Evolutionary conservation across 2,113 vertebrate genomes (phyloP), one percentile per base, ranked within the genome.

Genomic region (Polypterus senegalus): DNA sequence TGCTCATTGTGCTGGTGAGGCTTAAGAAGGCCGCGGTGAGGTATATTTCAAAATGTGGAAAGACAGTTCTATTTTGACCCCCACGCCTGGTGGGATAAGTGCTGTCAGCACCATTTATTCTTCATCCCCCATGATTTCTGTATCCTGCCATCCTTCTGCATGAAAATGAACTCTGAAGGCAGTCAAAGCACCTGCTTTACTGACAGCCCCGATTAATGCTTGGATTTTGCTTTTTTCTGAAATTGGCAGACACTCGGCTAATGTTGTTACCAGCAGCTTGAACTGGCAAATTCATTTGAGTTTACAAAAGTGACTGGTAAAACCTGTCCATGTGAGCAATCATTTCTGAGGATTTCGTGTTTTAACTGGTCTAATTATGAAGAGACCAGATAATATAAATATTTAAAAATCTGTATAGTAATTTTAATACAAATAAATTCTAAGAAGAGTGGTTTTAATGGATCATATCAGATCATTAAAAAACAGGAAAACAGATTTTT

Each of bases 171-270:
- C 73, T 73, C 66, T 67, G 74, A 75, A 82, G 68, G 72, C 82
- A 74, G 74, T 82, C 77, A 77, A 82, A 83, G 83, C 85, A 86
- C 86, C 86, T 87, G 86, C 83, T 82, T 86, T 79, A 46, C 66
- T 79, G 87, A 83, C 86, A 85, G 77, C 68, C 67, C 74, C 6
- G 53, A 86, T 88, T 87, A 87, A 82, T 73, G 75, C 75, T 80
- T 76, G 81, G 81, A 87, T 85, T 82, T 82, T 83, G 80, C 67
- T 27, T 27, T 27, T 27, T 27, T 69, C 67, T 66, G 59, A 47
- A 69, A 81, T 72, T 67, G 70, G 45, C 73, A 69, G 70, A 69
- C 66, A 72, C 61, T 77, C 69, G 67, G 73, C 72, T 55, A 69
- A 72, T 70, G 74, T 71, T 56, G 70, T 67, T 76, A 59, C 61